Base-by-base conservation (phyloP, 2,113 vertebrate genomes). In the Pogona vitticeps region DNA sequence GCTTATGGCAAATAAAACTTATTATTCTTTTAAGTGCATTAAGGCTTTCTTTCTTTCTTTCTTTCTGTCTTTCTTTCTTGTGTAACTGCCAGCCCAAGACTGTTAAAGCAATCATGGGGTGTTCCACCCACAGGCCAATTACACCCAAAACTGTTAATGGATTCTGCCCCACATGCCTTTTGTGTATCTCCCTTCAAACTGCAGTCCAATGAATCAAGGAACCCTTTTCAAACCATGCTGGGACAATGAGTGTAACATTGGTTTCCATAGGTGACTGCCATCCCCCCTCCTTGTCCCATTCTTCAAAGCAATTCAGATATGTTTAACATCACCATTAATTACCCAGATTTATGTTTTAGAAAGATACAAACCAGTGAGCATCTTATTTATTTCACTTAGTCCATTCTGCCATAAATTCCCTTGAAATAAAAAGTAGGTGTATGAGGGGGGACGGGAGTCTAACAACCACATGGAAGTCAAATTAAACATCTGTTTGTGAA, bases 401-500 rank as follows among this genome's bases (percentile, higher is more conserved):
- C 82, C 89, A 92, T 95, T 77, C 76, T 89, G 89, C 87, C 85
- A 90, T 79, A 91, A 87, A 91, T 94, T 93, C 83, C 86, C 89
- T 87, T 94, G 68, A 95, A 92, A 95, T 95, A 91, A 75, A 77
- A 82, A 56, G 1, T 10, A 80, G 52, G 73, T 4, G 20, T n/a
- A n/a, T n/a, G n/a, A n/a, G n/a, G n/a, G n/a, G n/a, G n/a, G n/a
- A n/a, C n/a, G 18, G 23, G 56, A 75, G 15, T 42, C 58, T 92
- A 95, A 95, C 94, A 95, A 88, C 86, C 88, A 80, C 88, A 90
- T 84, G 76, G 83, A 94, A 97, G 93, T 96, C 90, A 95, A 95
- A 96, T 96, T 95, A 96, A 97, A 96, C 96, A 97, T 96, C 95
- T 97, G 96, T 94, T 96, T 96, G 88, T 93, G 95, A 95, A 97